Conservation (phyloP, 2,888 invertebrate genomes). For the Branchellion lobata region DNA sequence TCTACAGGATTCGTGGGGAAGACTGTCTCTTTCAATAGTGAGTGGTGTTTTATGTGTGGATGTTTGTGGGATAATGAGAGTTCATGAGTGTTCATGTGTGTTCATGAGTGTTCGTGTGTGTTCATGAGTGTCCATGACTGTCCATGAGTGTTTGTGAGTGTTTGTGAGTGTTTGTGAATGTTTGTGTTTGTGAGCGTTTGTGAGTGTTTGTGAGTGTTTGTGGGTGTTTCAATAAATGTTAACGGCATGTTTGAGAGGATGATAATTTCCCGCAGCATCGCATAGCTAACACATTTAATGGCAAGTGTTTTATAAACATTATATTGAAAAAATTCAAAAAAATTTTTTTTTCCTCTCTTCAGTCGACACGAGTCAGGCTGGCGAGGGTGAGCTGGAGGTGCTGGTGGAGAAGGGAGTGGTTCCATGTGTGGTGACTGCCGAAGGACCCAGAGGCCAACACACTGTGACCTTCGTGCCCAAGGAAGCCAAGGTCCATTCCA, state of each 20-base stretch:
- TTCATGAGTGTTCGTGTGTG: no score
- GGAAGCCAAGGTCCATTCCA: slow-evolving; percentile 83
- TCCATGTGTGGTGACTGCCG: slow-evolving; percentile 73
- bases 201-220: no score
- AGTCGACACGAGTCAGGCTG: slow-evolving; percentile 97
- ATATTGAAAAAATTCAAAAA: background rate
- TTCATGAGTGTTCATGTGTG: no score
- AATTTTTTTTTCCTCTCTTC: slow-evolving; percentile 58
- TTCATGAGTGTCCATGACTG: no score
- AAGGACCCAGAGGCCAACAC: slow-evolving; percentile 70
- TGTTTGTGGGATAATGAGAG: no score
- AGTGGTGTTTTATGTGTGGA: slow-evolving; percentile 50
- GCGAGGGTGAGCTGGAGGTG: slow-evolving; percentile 97
- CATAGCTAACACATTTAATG: no score
- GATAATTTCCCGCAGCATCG: no score
- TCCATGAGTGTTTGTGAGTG: no score
- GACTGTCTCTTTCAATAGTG: slow-evolving; percentile 93
- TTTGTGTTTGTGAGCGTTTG: background rate
- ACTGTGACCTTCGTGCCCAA: slow-evolving; percentile 84
- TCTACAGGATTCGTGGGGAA: slow-evolving; percentile 84
- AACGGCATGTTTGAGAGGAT: no score
- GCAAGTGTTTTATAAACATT: no score
- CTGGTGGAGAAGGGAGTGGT: slow-evolving; percentile 98
- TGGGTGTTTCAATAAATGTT: no score
- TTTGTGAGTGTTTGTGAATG: background rate